These are phyloP conservation scores for Amblyornis subalaris DNA, from an alignment of 2,113 vertebrate genomes.

Conservation along the genomic window DNA sequence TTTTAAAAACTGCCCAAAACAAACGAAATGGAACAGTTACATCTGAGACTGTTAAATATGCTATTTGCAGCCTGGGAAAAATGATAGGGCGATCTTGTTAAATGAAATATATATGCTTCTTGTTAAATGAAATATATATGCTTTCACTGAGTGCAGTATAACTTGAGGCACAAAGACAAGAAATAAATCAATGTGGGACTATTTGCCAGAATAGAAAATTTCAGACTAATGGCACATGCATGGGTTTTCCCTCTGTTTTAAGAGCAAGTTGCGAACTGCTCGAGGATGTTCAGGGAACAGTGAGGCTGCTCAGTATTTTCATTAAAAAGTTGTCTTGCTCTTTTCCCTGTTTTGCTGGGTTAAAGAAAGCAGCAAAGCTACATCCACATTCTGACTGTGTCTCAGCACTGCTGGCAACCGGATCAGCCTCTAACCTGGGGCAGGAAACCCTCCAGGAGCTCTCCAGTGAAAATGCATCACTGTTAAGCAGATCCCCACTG, in stretches of 20 bases:
- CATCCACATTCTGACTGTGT: background rate
- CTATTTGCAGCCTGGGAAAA: background rate
- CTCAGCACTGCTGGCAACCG: accelerated
- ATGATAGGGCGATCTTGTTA: background rate
- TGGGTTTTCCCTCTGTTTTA: background rate
- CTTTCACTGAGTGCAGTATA: background rate
- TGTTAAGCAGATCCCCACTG: background rate
- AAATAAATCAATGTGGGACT: background rate
- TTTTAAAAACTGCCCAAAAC: background rate
- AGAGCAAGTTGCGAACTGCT: background rate
- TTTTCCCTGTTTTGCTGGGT: background rate
- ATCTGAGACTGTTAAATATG: background rate
- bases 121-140: background rate
- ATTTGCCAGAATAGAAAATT: background rate
- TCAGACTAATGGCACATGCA: background rate
- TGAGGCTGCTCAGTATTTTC: background rate
- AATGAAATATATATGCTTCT: background rate
- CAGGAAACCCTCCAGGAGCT: background rate
- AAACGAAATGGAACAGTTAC: background rate
- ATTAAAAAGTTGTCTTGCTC: background rate
- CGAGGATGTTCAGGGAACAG: background rate
- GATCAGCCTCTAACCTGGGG: background rate
- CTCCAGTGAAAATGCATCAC: background rate
- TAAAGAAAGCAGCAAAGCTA: background rate
- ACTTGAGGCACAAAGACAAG: background rate